Evolutionary conservation across 1,140 invertebrate species (phyloP), one percentile per base, ranked within the genome.

Genomic region (Melitaea cinxia): DNA sequence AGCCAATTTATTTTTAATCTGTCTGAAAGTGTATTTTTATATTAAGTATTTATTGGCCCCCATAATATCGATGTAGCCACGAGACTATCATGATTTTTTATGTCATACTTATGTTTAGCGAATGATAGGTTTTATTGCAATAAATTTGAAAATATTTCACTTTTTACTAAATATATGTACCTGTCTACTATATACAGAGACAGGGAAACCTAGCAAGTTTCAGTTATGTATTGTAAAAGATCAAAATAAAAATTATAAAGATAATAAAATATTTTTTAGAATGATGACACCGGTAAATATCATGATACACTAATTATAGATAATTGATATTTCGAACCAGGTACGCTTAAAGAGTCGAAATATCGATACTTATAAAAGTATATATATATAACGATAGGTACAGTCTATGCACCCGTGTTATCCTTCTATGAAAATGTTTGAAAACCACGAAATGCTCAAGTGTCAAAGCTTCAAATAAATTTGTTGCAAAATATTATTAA

Each of bases 31-130:
- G 54, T 57, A 28, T 15, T 39, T 39, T 57, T 42, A 37, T 45
- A 19, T 59, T 42, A n/a, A n/a, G n/a, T n/a, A 35, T 65, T 52
- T 52, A 42, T 65, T 65, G 63, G 63, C 63, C 63, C 63, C 63
- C 33, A 59, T 59, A 58, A 64, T 54, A 54, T 65, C 63, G 63
- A 53, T 65, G 63, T 59, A 19, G 56, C 26, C 35, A 19, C 24
- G 19, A 49, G 28, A 56, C 42, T 47, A 47, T n/a, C 19, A 47
- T 23, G 42, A 42, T 17, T 42, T 42, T 47, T 47, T 10, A 23
- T 23, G 15, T 47, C 21, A 23, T 23, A 47, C 10, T 47, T 47
- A 24, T 47, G 23, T 21, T n/a, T n/a, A n/a, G n/a, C 7, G 17
- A 35, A 50, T 10, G 30, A 52, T 15, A 47, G 10, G 42, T 47